A percentile compares a stretch with the other conserved stretches of the same genome.
Evolutionary conservation across 2,113 vertebrate species (phyloP).

Genomic region (Tenebrosternarchus preto): DNA sequence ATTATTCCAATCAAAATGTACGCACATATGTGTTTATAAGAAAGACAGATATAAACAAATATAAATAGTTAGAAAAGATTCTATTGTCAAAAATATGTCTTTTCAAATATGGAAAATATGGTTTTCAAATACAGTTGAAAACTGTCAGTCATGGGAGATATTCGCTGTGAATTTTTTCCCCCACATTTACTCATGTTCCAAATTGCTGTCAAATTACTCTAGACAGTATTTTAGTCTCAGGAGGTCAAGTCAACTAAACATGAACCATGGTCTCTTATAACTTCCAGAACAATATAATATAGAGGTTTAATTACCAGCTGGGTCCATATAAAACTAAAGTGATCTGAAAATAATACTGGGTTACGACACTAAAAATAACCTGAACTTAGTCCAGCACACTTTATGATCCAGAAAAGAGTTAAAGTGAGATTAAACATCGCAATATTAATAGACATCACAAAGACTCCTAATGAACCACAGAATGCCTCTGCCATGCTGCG

Average conservation of each 20-base stretch:
- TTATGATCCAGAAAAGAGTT: slow-evolving; percentile 26
- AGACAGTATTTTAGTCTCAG: neutral
- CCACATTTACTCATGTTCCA: neutral
- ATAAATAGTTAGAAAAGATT: too few relatives aligned
- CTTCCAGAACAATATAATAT: slow-evolving; percentile 30
- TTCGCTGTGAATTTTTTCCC: neutral
- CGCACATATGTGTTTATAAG: neutral
- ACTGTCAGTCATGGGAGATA: too few relatives aligned
- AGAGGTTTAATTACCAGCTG: neutral
- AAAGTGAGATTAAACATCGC: slow-evolving; percentile 8
- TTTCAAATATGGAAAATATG: too few relatives aligned
- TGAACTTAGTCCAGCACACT: slow-evolving; percentile 27
- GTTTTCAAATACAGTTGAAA: too few relatives aligned
- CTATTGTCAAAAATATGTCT: too few relatives aligned
- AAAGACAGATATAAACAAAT: neutral
- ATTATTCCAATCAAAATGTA: too few relatives aligned
- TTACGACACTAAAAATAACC: slow-evolving; percentile 33
- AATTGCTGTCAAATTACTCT: neutral
- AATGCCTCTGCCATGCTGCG: slow-evolving; percentile 42
- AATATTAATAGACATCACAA: slow-evolving; percentile 43
- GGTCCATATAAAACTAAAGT: slow-evolving; percentile 14
- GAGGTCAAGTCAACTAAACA: slow-evolving; percentile 6
- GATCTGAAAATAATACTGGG: slow-evolving; percentile 25
- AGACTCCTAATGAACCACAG: slow-evolving; percentile 46
- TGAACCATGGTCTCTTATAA: slow-evolving; percentile 28